phyloP scores from a whole-genome alignment of 2,888 invertebrate species.

The Isotomurus palustris region DNA sequence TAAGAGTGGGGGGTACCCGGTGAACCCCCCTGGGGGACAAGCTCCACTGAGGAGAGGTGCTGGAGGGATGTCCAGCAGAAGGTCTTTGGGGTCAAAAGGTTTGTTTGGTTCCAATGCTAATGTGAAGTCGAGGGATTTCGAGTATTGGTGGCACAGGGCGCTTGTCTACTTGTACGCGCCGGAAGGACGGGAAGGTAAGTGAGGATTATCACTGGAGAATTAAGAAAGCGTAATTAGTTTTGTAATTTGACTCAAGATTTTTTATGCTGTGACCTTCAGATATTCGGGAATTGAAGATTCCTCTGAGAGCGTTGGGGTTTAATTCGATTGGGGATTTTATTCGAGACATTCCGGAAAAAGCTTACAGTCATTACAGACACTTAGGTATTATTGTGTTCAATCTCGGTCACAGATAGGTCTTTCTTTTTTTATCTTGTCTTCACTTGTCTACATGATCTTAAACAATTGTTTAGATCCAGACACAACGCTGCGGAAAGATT shows the following conservation, averaged over 20 bases:
- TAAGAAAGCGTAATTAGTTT: not conserved
- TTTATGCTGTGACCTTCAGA: constrained; percentile 11
- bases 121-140: constrained; percentile 25
- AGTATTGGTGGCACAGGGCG: constrained; percentile 25
- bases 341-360: constrained; percentile 19
- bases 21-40: not conserved
- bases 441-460: not conserved
- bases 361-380: constrained; percentile 10
- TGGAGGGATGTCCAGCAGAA: not conserved
- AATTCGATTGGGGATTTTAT: constrained; percentile 28
- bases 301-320: constrained; percentile 23
- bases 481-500: constrained; percentile 24
- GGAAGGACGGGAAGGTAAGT: constrained; percentile 35
- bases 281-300: constrained; percentile 21
- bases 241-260: not conserved
- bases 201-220: no score
- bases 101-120: constrained; percentile 26
- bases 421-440: not conserved
- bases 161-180: constrained; percentile 19
- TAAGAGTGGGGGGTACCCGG: constrained; percentile 5
- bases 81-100: not conserved
- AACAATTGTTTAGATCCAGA: constrained; percentile 21
- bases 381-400: not conserved
- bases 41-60: not conserved
- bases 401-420: not conserved